phyloP scores from a whole-genome alignment of 1,140 invertebrate genomes.

The Vanessa atalanta region DNA sequence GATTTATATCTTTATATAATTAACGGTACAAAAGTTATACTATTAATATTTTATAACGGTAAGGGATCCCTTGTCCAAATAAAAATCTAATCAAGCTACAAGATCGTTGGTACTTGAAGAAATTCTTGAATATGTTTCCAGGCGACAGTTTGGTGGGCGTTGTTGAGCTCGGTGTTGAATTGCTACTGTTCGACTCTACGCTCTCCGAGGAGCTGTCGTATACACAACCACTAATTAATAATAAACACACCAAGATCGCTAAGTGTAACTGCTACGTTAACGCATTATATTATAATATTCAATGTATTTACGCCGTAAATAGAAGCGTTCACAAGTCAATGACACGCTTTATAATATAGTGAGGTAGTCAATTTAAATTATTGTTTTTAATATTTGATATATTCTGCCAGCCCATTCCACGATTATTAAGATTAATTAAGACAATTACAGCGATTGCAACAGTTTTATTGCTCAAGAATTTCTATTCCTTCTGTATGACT shows the following conservation, averaged over 20 bases:
- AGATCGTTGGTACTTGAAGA: conserved; percentile 90
- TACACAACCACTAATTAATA: conserved; percentile 41
- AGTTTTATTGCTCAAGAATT: no score
- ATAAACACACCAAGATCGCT: background rate
- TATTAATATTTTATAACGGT: no score
- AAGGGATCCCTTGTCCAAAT: conserved; percentile 44
- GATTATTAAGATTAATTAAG: background rate
- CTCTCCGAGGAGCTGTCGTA: conserved; percentile 62
- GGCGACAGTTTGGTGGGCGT: conserved; percentile 88
- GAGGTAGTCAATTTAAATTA: background rate
- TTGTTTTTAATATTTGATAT: no score
- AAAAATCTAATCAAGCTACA: conserved; percentile 52
- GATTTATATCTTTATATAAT: background rate
- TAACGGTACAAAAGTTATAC: no score
- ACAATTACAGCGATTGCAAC: background rate
- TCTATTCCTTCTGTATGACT: no score
- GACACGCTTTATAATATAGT: background rate
- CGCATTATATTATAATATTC: no score
- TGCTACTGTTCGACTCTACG: conserved; percentile 79
- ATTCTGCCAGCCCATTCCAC: no score
- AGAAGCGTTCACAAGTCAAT: background rate
- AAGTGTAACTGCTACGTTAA: background rate
- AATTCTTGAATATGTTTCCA: conserved; percentile 96
- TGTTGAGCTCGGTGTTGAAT: conserved; percentile 75
- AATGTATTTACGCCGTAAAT: no score